Evolutionary conservation across 2,888 invertebrate species (phyloP).

Genomic region (Synergus japonicus): DNA sequence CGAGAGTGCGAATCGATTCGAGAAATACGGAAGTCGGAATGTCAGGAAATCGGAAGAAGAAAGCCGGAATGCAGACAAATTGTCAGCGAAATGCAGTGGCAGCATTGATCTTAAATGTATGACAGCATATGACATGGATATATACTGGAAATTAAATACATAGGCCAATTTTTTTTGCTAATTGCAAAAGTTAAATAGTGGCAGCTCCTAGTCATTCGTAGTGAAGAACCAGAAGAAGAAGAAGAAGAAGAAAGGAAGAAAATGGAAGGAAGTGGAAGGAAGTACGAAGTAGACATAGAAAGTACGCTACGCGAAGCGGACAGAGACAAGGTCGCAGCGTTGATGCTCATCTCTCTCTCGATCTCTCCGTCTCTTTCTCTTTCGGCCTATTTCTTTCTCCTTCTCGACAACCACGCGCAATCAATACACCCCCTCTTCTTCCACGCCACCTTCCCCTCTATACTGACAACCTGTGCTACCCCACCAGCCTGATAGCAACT

Average conservation of each 20-base stretch:
- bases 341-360: conserved; percentile 29
- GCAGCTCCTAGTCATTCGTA: not conserved
- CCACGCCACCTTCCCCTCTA: conserved; percentile 44
- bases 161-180: not conserved
- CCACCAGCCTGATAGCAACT: conserved; percentile 7
- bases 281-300: not conserved
- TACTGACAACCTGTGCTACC: conserved; percentile 1
- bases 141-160: not conserved
- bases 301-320: conserved; percentile 17
- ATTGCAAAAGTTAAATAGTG: not conserved
- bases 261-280: not conserved
- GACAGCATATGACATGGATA: too few relatives aligned
- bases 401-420: conserved; percentile 68
- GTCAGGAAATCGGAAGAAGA: not conserved
- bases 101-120: conserved; percentile 13
- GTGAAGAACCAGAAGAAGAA: too few relatives aligned
- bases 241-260: conserved; percentile 20
- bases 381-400: conserved; percentile 59
- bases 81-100: conserved; percentile 1
- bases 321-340: conserved; percentile 37
- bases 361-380: not conserved
- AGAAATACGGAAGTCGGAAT: not conserved
- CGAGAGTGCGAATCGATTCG: not conserved
- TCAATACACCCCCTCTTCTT: conserved; percentile 70
- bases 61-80: not conserved